Base-by-base conservation (phyloP, 1,140 invertebrate genomes). In the Euschistus heros region DNA sequence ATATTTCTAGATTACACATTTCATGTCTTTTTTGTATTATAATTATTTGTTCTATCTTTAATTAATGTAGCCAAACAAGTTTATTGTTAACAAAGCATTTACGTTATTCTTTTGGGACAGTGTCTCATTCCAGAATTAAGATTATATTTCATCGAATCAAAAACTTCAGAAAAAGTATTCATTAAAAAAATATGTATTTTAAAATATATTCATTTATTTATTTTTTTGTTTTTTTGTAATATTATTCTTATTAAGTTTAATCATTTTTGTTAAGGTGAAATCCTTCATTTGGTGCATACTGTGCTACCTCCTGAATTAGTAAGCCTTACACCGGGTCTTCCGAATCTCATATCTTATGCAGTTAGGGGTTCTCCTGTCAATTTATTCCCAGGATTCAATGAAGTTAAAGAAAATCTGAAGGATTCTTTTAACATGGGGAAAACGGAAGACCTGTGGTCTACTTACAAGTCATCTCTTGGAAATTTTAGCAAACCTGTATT, bases 241-340 rank as follows among this genome's bases (percentile, higher is more conserved):
- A 30, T 65, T 18, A 60, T n/a, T 46, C 27, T 64, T 62, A 65
- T 65, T 10, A 50, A 47, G 46, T 22, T 17, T 70, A n/a, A 20
- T 8, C 27, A 20, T 42, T n/a, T 61, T 61, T 62, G 20, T 72
- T 42, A 61, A 80, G 84, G 87, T 47, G 89, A 94, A 76, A 77
- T 97, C 37, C 75, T 96, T 63, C 88, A 94, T 76, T 79, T 96
- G 70, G 86, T 91, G 70, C 89, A 92, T 73, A 81, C 84, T 18
- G 81, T 92, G 46, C 76, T 96, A 67, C 92, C 93, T 33, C 80
- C 87, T 13, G 91, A 94, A 72, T 87, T 90, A 69, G 88, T 85
- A 73, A 85, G 88, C 72, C 79, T 89, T 30, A 87, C 85, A 44
- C 88, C 92, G 7, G 85, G 90, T 6, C 76, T 95, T 63, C 91